Conservation (phyloP, 2,888 invertebrate species). For the Micoletzkya japonica region DNA sequence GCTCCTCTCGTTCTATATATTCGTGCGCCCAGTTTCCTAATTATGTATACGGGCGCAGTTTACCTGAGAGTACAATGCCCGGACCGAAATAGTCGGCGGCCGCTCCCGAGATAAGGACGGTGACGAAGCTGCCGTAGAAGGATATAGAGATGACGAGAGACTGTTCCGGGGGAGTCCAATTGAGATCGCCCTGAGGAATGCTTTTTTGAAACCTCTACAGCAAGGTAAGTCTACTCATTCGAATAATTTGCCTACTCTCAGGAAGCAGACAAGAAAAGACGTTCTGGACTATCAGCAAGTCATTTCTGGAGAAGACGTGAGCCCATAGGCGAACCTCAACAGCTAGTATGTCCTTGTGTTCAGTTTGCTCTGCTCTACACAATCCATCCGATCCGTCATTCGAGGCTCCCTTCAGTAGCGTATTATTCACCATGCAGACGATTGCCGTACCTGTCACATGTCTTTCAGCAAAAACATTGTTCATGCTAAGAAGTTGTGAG, state of each 20-base stretch:
- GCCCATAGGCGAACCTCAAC: not conserved
- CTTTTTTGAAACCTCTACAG: not conserved
- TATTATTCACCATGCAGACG: constrained; percentile 21
- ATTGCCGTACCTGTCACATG: constrained; percentile 11
- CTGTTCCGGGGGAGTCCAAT: constrained; percentile 20
- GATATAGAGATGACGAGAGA: constrained; percentile 13
- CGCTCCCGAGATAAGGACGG: constrained; percentile 6
- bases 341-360: constrained; percentile 4
- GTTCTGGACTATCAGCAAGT: not conserved
- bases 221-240: not conserved
- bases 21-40: not conserved
- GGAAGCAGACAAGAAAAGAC: not conserved
- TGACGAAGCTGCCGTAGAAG: constrained; percentile 23
- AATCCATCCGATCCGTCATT: not conserved
- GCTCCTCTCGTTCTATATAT: not conserved
- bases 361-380: not conserved
- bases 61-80: not conserved
- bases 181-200: constrained; percentile 3
- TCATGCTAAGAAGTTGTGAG: not conserved
- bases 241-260: not conserved
- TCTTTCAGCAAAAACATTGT: not conserved
- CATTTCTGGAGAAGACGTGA: not conserved
- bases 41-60: not conserved
- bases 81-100: constrained; percentile 15
- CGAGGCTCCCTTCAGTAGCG: not conserved